Evolutionary conservation across 2,888 invertebrate genomes (phyloP), one percentile per base, ranked within the genome.

Genomic region (Napeogenes sylphis): DNA sequence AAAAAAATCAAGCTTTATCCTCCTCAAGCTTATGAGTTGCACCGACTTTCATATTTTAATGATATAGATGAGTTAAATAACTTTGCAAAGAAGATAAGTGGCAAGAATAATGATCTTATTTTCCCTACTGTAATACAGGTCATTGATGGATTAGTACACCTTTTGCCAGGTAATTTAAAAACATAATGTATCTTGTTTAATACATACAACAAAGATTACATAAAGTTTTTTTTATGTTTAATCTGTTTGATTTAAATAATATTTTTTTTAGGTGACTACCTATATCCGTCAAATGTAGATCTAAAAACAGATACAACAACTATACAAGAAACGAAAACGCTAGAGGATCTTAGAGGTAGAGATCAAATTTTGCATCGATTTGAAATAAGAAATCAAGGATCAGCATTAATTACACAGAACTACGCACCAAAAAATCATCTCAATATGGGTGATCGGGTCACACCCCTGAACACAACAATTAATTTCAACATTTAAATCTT

Each of bases 21-120:
- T 2, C 97, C 97, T 0, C 97, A 97, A 81, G 81, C 92, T 58
- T 96, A 96, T 78, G 97, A 97, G 84, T 79, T 96, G 2, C 89
- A 90, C 12, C 91, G 94, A 58, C 82, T 96, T 33, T 79, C 90
- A 0, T 90, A 92, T 66, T 92, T 94, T 69, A 73, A 79, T 5
- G 87, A 92, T 56, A 80, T 94, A 57, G 90, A 93, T 3, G 76
- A 92, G 59, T 82, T 96, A 33, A 74, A 91, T 8, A 73, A 88
- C 47, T 94, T 94, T 81, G 93, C 94, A 1, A 78, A 84, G 51
- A 76, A 91, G 13, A 91, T 94, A 46, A 92, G 92, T 57, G 78
- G 79, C 56, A 76, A 87, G 57, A 93, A 94, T 51, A 84, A 89
- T 65, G 91, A 92, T 42, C 77, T 92, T 46, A 68, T 83, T 5